These are phyloP conservation scores for Galagoides demidoff DNA, from an alignment of 2,797 vertebrate genomes.

Conservation along the genomic window DNA sequence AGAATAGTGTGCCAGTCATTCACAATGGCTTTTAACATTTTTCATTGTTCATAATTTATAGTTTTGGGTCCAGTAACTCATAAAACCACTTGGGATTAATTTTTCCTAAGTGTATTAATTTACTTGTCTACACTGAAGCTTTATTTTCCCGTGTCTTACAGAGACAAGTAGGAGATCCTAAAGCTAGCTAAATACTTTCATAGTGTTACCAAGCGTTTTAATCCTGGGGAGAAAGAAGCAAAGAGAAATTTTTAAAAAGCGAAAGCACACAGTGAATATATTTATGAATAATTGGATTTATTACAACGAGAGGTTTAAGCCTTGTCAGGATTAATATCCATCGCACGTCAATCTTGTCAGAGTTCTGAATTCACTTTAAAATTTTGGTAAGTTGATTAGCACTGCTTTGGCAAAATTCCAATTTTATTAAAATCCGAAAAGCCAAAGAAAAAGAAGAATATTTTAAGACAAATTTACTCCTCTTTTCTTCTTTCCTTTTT, in stretches of 20 bases:
- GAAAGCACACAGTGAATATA: constrained; percentile 20
- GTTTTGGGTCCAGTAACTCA: constrained; percentile 47
- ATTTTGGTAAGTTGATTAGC: constrained; percentile 31
- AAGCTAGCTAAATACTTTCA: constrained; percentile 57
- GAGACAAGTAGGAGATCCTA: neutral
- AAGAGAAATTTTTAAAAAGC: constrained; percentile 39
- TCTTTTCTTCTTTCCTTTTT: neutral
- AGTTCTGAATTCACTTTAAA: constrained; percentile 22
- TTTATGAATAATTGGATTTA: constrained; percentile 56
- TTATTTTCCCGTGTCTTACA: constrained; percentile 59
- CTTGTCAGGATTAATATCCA: constrained; percentile 52
- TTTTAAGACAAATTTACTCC: neutral
- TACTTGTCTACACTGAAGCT: constrained; percentile 47
- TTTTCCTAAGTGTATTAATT: constrained; percentile 68
- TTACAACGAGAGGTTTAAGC: constrained; percentile 42
- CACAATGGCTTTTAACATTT: constrained; percentile 40
- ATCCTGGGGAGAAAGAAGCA: constrained; percentile 43
- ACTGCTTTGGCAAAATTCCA: constrained; percentile 33
- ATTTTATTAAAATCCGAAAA: neutral
- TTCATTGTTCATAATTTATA: constrained; percentile 26
- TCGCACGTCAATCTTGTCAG: constrained; percentile 13
- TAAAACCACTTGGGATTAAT: constrained; percentile 61
- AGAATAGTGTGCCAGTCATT: neutral
- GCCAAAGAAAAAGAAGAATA: neutral
- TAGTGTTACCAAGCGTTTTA: constrained; percentile 56